Evolutionary conservation across 2,888 invertebrate genomes (phyloP), one percentile per base, ranked within the genome.

Genomic region (Platycnemis pennipes): DNA sequence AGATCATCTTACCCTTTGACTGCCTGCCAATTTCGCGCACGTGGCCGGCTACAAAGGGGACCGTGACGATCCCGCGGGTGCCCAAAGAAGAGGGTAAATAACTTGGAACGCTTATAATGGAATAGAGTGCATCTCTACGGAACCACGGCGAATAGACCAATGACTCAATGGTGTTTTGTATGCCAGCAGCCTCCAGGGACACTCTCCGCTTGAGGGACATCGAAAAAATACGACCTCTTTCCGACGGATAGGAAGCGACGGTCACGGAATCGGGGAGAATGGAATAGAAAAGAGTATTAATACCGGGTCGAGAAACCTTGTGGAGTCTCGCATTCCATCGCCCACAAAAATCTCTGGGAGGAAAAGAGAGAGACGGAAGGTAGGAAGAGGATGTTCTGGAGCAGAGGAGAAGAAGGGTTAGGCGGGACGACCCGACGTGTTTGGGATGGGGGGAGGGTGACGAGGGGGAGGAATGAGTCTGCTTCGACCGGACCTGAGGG

Each of bases 221-320:
- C 49, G 49, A 7, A 16, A 16, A 16, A 49, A 49, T 11, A 49
- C n/a, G 63, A 63, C 63, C 63, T 49, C 63, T 19, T 63, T 63
- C 63, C 13, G 63, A 26, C 22, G 63, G 63, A 5, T 5, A 7
- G 63, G 63, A 26, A 22, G n/a, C 5, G 63, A 7, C 22, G 63
- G n/a, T 26, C 26, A 63, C 26, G 77, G 77, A 77, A 37, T 11
- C 37, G 77, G 77, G 37, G 37, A 77, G 77, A 37, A 77, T 77
- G 26, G 63, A 63, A n/a, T 77, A 77, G 77, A 37, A n/a, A 77
- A 77, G 77, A 77, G 77, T 77, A 77, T 77, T 77, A 77, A 77
- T 77, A 37, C 77, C 31, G 37, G 77, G 77, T 11, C 77, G 77
- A 37, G 77, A 77, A 31, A 77, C 77, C 37, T 5, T 77, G 77